Conservation (phyloP, 2,888 invertebrate species). For the Cerastoderma edule region DNA sequence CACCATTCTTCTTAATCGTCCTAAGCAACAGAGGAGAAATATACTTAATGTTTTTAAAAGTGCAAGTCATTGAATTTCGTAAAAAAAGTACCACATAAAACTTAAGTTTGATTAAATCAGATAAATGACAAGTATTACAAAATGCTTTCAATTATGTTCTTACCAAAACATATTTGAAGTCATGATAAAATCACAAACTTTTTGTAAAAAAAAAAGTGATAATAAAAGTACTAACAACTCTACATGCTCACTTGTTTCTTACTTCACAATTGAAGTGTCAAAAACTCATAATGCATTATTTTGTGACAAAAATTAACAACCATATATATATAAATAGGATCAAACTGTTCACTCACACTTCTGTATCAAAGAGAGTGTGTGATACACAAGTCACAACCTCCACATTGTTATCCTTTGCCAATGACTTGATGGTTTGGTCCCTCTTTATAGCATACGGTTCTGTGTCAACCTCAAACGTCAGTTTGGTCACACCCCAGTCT, state of each 20-base stretch:
- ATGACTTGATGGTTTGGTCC: constrained; percentile 91
- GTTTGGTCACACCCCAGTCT: constrained; percentile 92
- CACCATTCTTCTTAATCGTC: constrained; percentile 92
- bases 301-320: not conserved
- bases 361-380: constrained; percentile 93
- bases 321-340: not conserved
- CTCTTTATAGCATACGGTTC: constrained; percentile 93
- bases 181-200: no score
- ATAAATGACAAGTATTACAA: not conserved
- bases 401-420: constrained; percentile 92
- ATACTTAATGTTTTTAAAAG: no score
- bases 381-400: constrained; percentile 91
- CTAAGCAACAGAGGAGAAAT: constrained; percentile 84
- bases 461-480: constrained; percentile 95
- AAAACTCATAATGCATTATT: not conserved
- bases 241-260: no score
- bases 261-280: no score
- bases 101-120: no score
- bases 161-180: no score
- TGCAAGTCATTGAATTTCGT: no score
- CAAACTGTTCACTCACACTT: constrained; percentile 79
- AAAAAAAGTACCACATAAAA: no score
- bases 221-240: no score
- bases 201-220: no score
- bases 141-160: no score